Percentiles rank a stretch among this genome's conserved stretches.
phyloP scores from a whole-genome alignment of 35 echinoderm and acorn worm genomes.

The Acanthaster planci region DNA sequence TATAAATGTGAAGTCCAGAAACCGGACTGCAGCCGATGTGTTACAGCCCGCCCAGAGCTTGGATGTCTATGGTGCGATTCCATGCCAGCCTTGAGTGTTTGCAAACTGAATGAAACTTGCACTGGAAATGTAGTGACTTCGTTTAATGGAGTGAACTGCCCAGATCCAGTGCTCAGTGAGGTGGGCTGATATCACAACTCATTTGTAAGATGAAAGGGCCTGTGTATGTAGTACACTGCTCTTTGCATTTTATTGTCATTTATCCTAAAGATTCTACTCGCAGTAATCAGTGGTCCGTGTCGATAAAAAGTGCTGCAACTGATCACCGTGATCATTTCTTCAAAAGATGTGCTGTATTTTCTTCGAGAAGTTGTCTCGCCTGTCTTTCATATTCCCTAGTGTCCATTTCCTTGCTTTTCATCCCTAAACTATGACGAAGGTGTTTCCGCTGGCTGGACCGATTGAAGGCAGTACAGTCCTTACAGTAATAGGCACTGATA shows the following conservation, averaged over 20 bases:
- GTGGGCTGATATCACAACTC: too few relatives aligned
- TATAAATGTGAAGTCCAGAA: conserved; percentile 57
- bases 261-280: too few relatives aligned
- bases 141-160: neutral
- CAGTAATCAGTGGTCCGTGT: too few relatives aligned
- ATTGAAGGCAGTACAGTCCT: conserved; percentile 64
- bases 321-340: too few relatives aligned
- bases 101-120: neutral
- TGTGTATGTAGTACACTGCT: too few relatives aligned
- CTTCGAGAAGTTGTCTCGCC: neutral
- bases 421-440: neutral
- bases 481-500: conserved; percentile 46
- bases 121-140: neutral
- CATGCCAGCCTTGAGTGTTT: neutral
- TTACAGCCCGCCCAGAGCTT: conserved; percentile 28
- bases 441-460: conserved; percentile 58
- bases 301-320: neutral
- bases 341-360: too few relatives aligned
- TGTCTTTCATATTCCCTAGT: neutral
- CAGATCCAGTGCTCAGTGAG: neutral
- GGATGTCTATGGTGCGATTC: conserved; percentile 51
- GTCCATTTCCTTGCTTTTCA: neutral
- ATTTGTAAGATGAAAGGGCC: too few relatives aligned
- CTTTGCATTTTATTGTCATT: too few relatives aligned
- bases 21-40: conserved; percentile 66